Evolutionary conservation across 2,113 vertebrate species (phyloP).

Genomic region (Psittacus erithacus): DNA sequence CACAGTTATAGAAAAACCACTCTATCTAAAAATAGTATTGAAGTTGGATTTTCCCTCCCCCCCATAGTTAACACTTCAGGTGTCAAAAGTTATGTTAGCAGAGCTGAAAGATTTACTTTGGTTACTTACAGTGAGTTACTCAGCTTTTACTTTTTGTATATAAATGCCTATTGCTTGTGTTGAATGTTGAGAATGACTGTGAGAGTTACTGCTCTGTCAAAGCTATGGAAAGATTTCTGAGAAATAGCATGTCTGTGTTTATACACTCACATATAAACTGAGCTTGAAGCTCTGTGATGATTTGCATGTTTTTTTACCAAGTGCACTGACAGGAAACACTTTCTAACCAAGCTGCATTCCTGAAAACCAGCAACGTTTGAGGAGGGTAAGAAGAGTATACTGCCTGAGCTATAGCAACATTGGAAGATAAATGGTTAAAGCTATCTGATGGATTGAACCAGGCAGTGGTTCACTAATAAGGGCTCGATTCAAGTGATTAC

Average conservation of each 20-base stretch:
- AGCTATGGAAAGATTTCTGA: neutral
- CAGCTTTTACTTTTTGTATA: neutral
- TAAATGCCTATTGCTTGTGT: neutral
- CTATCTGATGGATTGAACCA: neutral
- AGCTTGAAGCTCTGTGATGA: neutral
- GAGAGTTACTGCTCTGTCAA: neutral
- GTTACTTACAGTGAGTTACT: neutral
- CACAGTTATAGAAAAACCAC: neutral
- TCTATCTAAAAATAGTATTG: neutral
- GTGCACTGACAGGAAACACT: neutral
- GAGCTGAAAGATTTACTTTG: neutral
- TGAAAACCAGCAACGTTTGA: rapidly evolving
- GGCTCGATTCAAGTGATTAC: neutral
- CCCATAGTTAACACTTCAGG: neutral
- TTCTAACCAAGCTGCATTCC: neutral
- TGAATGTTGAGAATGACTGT: no score
- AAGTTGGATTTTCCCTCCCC: neutral
- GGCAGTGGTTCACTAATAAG: rapidly evolving
- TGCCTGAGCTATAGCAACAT: neutral
- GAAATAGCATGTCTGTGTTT: neutral
- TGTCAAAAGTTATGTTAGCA: neutral
- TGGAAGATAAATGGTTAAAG: neutral
- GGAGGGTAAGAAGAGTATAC: rapidly evolving
- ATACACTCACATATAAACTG: neutral
- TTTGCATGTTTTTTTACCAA: neutral